These are phyloP conservation scores for Yponomeuta plumbellus DNA, from an alignment of 2,888 invertebrate genomes.

Conservation along the genomic window DNA sequence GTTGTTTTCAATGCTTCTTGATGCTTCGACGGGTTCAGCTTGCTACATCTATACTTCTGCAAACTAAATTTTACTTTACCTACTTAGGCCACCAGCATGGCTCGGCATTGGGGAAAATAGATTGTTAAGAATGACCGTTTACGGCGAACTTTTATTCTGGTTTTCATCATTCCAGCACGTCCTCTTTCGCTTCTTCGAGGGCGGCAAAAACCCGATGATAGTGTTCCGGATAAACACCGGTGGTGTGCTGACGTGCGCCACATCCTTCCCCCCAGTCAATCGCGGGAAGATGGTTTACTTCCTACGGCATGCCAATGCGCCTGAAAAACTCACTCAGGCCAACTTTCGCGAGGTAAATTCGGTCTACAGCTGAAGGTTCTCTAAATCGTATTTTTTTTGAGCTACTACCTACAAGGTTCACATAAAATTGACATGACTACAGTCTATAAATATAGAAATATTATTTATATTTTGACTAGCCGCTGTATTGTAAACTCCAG, in stretches of 20 bases:
- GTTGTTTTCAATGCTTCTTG: conserved; percentile 17
- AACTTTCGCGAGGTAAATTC: conserved; percentile 65
- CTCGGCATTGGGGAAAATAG: neutral
- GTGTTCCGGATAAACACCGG: conserved; percentile 79
- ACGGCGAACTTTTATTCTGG: neutral
- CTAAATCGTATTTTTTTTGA: too few species aligned
- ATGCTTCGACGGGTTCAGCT: too few species aligned
- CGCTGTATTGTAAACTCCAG: too few species aligned
- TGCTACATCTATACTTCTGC: too few species aligned
- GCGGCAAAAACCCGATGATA: conserved; percentile 59
- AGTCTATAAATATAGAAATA: too few species aligned
- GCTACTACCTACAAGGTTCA: too few species aligned
- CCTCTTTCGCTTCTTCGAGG: conserved; percentile 54
- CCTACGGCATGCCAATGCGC: conserved; percentile 73
- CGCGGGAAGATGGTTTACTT: conserved; percentile 87
- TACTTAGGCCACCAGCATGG: too few species aligned
- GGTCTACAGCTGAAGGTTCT: neutral
- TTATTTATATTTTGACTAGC: too few species aligned
- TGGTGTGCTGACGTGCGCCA: conserved; percentile 80
- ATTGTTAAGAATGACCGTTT: neutral
- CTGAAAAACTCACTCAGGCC: conserved; percentile 77
- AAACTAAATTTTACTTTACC: too few species aligned
- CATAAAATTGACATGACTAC: too few species aligned
- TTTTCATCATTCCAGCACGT: conserved; percentile 47
- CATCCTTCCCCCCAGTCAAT: conserved; percentile 76